These are phyloP conservation scores for Dryobotodes eremita DNA, from an alignment of 2,888 invertebrate species.

Conservation along the genomic window DNA sequence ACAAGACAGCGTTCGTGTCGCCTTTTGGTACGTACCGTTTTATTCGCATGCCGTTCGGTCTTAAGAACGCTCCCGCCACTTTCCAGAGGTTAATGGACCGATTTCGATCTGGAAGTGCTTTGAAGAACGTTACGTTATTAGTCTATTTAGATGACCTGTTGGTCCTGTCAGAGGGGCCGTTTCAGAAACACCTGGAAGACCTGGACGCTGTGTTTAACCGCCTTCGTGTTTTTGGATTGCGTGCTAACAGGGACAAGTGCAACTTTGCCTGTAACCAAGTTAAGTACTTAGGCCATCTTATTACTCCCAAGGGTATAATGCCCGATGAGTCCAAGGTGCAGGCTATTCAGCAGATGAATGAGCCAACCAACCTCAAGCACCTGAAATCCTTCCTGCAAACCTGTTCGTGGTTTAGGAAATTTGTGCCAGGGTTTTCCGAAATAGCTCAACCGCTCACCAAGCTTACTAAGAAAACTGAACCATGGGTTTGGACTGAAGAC, in stretches of 20 bases:
- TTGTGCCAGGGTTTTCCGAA: not conserved
- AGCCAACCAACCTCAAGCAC: slow-evolving; percentile 14
- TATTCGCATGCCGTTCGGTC: not conserved
- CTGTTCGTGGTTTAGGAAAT: not conserved
- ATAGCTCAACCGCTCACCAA: slow-evolving; percentile 1
- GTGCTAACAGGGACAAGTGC: slow-evolving; percentile 12
- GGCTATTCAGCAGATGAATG: slow-evolving; percentile 1
- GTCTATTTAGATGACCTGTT: not conserved
- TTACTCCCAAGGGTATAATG: slow-evolving; percentile 25
- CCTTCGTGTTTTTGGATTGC: slow-evolving; percentile 8
- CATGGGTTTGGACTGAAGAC: not conserved
- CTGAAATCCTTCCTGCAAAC: not conserved
- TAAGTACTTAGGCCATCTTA: slow-evolving; percentile 22
- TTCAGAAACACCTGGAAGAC: slow-evolving; percentile 2
- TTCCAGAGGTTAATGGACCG: slow-evolving; percentile 3
- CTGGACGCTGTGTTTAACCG: slow-evolving; percentile 1
- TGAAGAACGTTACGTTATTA: not conserved
- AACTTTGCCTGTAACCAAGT: slow-evolving; percentile 5
- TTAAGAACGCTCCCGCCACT: not conserved
- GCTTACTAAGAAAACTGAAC: not conserved
- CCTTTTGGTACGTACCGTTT: slow-evolving; percentile 1
- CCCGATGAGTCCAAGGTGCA: slow-evolving; percentile 14
- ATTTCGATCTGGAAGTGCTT: not conserved
- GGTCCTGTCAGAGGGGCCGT: not conserved
- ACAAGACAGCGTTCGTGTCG: slow-evolving; percentile 1